A percentile compares a stretch with the other conserved stretches of the same genome.
Evolutionary conservation across 2,797 vertebrate species (phyloP).

Genomic region (Notamacropus eugenii): DNA sequence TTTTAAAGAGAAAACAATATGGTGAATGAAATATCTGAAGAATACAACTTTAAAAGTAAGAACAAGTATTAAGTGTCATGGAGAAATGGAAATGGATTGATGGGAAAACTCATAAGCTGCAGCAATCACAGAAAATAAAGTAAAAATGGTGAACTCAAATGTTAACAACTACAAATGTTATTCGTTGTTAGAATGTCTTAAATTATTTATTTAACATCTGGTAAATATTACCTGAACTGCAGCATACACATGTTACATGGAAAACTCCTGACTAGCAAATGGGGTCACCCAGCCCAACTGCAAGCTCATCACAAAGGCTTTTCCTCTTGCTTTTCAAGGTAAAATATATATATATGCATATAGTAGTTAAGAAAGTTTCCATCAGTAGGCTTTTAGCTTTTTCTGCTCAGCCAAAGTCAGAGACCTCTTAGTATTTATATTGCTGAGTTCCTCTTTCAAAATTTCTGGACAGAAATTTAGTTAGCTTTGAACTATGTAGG

Average conservation of each 20-base stretch:
- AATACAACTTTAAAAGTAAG: constrained; percentile 80
- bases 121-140: constrained; percentile 75
- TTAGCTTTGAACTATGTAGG: not conserved
- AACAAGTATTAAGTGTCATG: constrained; percentile 77
- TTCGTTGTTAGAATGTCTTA: constrained; percentile 69
- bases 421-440: not conserved
- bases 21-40: constrained; percentile 80
- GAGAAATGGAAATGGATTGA: constrained; percentile 76
- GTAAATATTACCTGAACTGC: constrained; percentile 82
- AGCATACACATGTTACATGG: constrained; percentile 57
- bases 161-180: constrained; percentile 74
- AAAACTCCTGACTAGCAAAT: constrained; percentile 46
- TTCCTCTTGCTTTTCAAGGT: constrained; percentile 43
- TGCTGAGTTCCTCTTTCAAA: not conserved
- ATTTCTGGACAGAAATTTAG: not conserved
- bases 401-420: constrained; percentile 11
- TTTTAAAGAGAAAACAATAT: constrained; percentile 83
- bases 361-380: not conserved
- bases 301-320: constrained; percentile 17
- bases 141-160: constrained; percentile 81
- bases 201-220: constrained; percentile 86
- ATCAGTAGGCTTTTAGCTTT: not conserved
- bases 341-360: too few species aligned
- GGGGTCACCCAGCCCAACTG: not conserved
- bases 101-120: constrained; percentile 65